phyloP scores from a whole-genome alignment of 2,888 invertebrate species.

The Tinea trinotella region DNA sequence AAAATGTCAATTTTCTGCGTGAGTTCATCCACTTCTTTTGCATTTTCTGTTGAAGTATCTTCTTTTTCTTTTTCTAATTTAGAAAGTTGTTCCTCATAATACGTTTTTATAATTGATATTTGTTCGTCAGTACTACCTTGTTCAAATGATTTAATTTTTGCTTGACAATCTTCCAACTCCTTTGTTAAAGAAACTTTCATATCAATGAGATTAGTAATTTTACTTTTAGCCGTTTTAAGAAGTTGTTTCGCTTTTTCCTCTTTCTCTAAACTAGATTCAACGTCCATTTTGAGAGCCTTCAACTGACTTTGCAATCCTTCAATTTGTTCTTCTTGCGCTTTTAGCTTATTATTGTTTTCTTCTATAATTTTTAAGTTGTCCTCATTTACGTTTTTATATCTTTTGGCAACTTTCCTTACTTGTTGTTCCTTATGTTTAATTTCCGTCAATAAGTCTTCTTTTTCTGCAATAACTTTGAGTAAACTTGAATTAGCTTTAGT shows the following conservation, averaged over 20 bases:
- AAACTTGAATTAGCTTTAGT: conserved; percentile 75
- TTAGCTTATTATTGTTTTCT: conserved; percentile 66
- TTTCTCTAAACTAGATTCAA: conserved; percentile 72
- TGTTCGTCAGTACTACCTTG: conserved; percentile 57
- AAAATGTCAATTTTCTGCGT: conserved; percentile 80
- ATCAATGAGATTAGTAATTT: conserved; percentile 81
- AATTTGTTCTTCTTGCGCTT: conserved; percentile 51
- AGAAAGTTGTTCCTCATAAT: conserved; percentile 78
- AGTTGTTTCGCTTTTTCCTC: conserved; percentile 78
- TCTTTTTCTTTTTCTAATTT: conserved; percentile 81
- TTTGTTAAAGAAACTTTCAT: conserved; percentile 74
- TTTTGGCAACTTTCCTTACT: conserved; percentile 91
- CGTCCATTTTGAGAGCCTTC: conserved; percentile 51
- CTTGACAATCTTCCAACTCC: conserved; percentile 70
- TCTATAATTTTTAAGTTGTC: background rate
- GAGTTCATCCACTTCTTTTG: conserved; percentile 78
- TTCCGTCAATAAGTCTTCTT: conserved; percentile 78
- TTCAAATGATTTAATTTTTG: conserved; percentile 60
- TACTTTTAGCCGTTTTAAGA: conserved; percentile 81
- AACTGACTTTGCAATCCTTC: conserved; percentile 55
- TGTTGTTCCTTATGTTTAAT: conserved; percentile 79
- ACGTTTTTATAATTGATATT: conserved; percentile 75
- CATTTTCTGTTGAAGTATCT: conserved; percentile 74
- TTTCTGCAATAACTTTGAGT: conserved; percentile 76
- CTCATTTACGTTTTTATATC: conserved; percentile 86